Base-by-base conservation (phyloP, 2,113 vertebrate species). In the Rhegmatorhina hoffmannsi region DNA sequence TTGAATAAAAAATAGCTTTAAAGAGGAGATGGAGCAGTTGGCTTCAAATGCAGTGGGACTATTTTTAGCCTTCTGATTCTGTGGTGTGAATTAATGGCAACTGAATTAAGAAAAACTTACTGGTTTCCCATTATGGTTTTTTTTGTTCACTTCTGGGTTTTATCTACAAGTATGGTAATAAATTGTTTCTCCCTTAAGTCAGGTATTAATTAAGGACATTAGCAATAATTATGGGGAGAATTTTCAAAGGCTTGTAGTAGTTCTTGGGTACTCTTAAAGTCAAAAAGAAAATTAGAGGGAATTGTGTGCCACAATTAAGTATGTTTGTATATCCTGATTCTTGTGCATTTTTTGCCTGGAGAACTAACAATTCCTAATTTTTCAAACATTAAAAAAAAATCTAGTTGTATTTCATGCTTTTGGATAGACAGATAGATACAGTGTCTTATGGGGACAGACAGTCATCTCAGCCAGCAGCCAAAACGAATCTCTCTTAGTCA, bases 401-500 rank as follows among this genome's bases (percentile, higher is more conserved):
- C 40, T 13, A 23, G 26, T 73, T 59, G 15, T 87, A 5, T 84
- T 86, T 64, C 66, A 23, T 83, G 38, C 20, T 4, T 83, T 63
- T 77, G 58, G 25, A 14, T 85, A 69, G 43, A 13, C 87, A 87
- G 56, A 89, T 82, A 68, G 36, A 69, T 85, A 47, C 43, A 70
- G 17, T 14, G 13, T 94, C 21, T 88, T 67, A 36, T 2, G 13
- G 43, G 84, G 88, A 86, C 78, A 94, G 93, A 58, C 63, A 90
- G 19, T 74, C 75, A 59, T 40, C 90, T 92, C 64, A 92, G 55
- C 82, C 67, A 91, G 78, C 90, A 83, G 82, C 78, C 82, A 56
- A 63, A 76, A 29, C 75, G 70, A 50, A n/a, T 90, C 66, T 85
- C 28, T 95, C n/a, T 83, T 92, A 85, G 85, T 94, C 79, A 34